These are phyloP conservation scores for Botia kubotai DNA, from an alignment of 2,797 vertebrate genomes.

Conservation along the genomic window DNA sequence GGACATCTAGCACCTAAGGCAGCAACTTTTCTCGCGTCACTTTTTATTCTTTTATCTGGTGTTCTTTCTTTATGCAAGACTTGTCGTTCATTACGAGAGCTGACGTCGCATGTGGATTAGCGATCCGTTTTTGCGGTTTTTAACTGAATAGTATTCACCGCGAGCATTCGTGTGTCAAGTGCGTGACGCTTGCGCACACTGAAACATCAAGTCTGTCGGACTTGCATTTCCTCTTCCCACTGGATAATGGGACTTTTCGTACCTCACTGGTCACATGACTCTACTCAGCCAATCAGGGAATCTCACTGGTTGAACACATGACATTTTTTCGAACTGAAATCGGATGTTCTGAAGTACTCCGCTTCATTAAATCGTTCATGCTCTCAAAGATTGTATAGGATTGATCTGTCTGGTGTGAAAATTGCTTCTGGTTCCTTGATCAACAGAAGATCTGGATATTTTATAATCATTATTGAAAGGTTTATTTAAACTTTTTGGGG, in stretches of 20 bases:
- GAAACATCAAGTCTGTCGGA: constrained; percentile 56
- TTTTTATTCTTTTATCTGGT: constrained; percentile 68
- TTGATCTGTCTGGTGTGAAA: constrained; percentile 69
- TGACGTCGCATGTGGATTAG: constrained; percentile 75
- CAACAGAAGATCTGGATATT: constrained; percentile 71
- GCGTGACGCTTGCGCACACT: constrained; percentile 66
- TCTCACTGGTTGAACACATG: constrained; percentile 73
- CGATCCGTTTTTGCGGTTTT: constrained; percentile 65
- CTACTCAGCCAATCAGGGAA: constrained; percentile 86
- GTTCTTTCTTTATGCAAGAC: constrained; percentile 67
- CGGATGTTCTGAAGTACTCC: constrained; percentile 70
- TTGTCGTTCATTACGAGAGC: constrained; percentile 67
- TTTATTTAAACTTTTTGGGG: constrained; percentile 61
- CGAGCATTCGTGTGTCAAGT: constrained; percentile 63
- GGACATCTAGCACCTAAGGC: constrained; percentile 71
- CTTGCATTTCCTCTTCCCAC: constrained; percentile 60
- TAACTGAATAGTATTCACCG: constrained; percentile 67
- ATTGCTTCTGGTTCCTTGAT: constrained; percentile 65
- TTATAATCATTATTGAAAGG: constrained; percentile 71
- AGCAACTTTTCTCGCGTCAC: constrained; percentile 70
- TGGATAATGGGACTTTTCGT: constrained; percentile 70
- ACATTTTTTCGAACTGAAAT: constrained; percentile 72
- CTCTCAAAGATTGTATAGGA: constrained; percentile 42
- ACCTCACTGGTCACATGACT: constrained; percentile 85
- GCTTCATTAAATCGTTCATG: constrained; percentile 53